These are phyloP conservation scores for Pseudopleuronectes americanus DNA, from an alignment of 2,797 vertebrate genomes.

Conservation along the genomic window DNA sequence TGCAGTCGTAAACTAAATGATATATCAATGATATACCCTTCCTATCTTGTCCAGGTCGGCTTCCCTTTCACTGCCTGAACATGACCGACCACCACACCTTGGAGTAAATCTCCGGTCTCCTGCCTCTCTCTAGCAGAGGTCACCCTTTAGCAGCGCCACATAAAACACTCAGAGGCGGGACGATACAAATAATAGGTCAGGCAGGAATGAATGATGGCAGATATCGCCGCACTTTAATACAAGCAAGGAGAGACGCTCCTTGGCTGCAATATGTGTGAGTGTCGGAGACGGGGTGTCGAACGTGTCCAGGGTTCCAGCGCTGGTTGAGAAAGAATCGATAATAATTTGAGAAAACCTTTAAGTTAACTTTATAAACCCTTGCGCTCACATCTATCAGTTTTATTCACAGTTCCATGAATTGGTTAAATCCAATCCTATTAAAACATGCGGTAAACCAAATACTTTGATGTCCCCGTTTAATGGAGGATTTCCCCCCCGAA, in stretches of 20 bases:
- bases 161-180: conserved; percentile 48
- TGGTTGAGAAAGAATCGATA: not conserved
- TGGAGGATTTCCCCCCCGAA: conserved; percentile 19
- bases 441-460: conserved; percentile 11
- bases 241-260: conserved; percentile 30
- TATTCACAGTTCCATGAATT: conserved; percentile 10
- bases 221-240: conserved; percentile 44
- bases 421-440: conserved; percentile 34
- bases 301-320: conserved; percentile 2
- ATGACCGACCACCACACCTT: not conserved
- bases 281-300: conserved; percentile 4
- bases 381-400: not conserved
- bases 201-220: conserved; percentile 51
- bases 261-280: conserved; percentile 12
- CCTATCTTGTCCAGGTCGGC: not conserved
- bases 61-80: conserved; percentile 3
- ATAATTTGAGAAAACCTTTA: too few species aligned
- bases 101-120: conserved; percentile 33
- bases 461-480: conserved; percentile 52
- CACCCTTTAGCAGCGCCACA: conserved; percentile 45
- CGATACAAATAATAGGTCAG: conserved; percentile 37
- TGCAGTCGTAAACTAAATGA: conserved; percentile 3
- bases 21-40: too few species aligned
- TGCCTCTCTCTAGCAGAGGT: conserved; percentile 32
- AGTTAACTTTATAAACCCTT: not conserved